Percentiles rank a stretch among this genome's conserved stretches.
phyloP scores from a whole-genome alignment of 92 coral and sea anemone species.

The Montipora capitata region DNA sequence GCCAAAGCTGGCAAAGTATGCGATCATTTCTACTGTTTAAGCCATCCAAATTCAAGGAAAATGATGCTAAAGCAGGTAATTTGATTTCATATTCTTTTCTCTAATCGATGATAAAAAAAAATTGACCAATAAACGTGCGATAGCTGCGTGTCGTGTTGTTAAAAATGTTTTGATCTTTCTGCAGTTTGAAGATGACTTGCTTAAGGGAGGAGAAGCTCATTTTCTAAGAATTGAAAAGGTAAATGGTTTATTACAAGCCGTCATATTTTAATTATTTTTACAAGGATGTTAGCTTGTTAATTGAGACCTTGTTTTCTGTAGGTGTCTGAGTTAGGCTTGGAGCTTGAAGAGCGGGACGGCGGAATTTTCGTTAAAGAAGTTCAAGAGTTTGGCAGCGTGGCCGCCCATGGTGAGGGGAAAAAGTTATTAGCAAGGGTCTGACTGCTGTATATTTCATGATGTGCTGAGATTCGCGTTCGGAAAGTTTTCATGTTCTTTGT shows the following conservation, averaged over 20 bases:
- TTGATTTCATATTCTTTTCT: too few species aligned
- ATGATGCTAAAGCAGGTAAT: too few species aligned
- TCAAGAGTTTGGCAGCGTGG: slow-evolving; percentile 72
- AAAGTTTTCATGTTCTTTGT: too few species aligned
- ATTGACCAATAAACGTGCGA: too few species aligned
- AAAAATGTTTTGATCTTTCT: background rate
- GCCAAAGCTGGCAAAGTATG: too few species aligned
- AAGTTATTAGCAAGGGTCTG: background rate
- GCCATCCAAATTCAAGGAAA: too few species aligned
- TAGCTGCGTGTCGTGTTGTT: background rate
- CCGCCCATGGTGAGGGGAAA: slow-evolving; percentile 67
- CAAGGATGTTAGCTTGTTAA: background rate
- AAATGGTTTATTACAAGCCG: background rate
- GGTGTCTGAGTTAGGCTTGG: slow-evolving; percentile 85
- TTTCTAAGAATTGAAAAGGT: slow-evolving; percentile 83
- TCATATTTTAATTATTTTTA: too few species aligned
- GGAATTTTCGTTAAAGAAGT: slow-evolving; percentile 79
- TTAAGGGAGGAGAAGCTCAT: slow-evolving; percentile 81
- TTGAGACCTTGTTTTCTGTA: background rate
- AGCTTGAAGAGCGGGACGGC: slow-evolving; percentile 75
- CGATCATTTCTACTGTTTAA: too few species aligned
- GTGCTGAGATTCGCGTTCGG: too few species aligned
- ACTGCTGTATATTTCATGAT: too few species aligned
- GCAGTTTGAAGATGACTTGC: slow-evolving; percentile 80
- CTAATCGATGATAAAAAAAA: too few species aligned